Evolutionary conservation across 2,113 vertebrate species (phyloP), one percentile per base, ranked within the genome.

Genomic region (Nannospalax galili): DNA sequence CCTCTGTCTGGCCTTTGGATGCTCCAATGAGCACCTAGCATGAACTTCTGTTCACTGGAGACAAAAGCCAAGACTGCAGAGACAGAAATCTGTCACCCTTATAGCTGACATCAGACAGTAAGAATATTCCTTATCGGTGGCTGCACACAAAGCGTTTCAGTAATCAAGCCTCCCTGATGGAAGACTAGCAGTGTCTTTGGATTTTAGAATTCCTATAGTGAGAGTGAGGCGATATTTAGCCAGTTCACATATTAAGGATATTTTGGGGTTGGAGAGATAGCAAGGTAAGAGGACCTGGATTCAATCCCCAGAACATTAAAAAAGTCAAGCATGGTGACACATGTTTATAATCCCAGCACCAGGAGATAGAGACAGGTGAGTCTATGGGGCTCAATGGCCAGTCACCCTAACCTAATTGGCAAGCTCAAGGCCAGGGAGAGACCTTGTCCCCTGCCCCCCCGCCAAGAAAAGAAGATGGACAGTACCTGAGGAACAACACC

Each of bases 11-110:
- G 77, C 52, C 67, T 90, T 88, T 45, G 52, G 60, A 87, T 84
- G 90, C 88, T 90, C 75, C 2, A 1, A 4, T n/a, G n/a, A 91
- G 56, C 28, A 72, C 78, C 90, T 91, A 26, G 45, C 37, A 35
- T 86, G 64, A 93, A 56, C 70, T 77, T 94, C 95, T 74, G n/a
- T 79, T 95, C 80, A 93, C 65, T 40, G 16, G 56, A 77, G 88
- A 72, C 88, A 88, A 85, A 80, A 96, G 88, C 81, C 89, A 91
- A 81, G 73, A 58, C 26, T 9, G 60, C n/a, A 92, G 85, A 88
- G 75, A 88, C 30, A 78, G 78, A 79, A 73, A 92, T 88, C 67
- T 96, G 78, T 69, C 73, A 96, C 82, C 67, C 67, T 90, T 42
- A 52, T 56, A 58, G 65, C 81, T 42, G 9, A 15, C 69, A 48